phyloP scores from a whole-genome alignment of 2,888 invertebrate genomes.

The Resseliella maxima region DNA sequence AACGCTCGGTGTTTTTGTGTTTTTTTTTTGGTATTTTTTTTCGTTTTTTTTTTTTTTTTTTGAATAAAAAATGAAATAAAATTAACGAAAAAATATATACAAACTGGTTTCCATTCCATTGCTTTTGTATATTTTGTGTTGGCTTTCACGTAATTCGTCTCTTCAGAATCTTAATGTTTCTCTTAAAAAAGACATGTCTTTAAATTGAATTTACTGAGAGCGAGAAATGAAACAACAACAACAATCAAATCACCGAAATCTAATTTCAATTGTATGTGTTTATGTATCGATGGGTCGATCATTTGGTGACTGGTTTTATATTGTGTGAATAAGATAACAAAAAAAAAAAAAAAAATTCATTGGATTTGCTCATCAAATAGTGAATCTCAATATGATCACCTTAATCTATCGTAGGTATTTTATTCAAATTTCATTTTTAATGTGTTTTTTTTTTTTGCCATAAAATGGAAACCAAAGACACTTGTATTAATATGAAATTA shows the following conservation, averaged over 20 bases:
- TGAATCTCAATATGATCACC: background rate
- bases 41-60: background rate
- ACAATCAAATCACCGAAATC: too few species aligned
- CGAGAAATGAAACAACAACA: background rate
- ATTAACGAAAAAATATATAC: constrained; percentile 8
- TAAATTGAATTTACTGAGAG: background rate
- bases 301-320: constrained; percentile 23
- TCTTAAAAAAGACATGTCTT: background rate
- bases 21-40: background rate
- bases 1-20: too few species aligned
- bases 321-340: too few species aligned
- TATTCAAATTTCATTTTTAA: background rate
- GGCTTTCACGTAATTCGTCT: constrained; percentile 32
- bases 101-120: constrained; percentile 44
- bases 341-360: background rate
- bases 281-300: background rate
- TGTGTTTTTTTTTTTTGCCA: background rate
- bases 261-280: constrained; percentile 9
- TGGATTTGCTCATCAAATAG: background rate
- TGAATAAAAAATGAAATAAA: constrained; percentile 24
- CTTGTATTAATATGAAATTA: background rate
- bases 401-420: constrained; percentile 23
- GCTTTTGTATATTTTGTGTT: background rate
- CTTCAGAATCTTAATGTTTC: background rate
- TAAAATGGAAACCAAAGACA: background rate